Percentiles rank a stretch among this genome's conserved stretches.
Conservation (phyloP, 2,888 invertebrate species). For the Eilema caniola region DNA sequence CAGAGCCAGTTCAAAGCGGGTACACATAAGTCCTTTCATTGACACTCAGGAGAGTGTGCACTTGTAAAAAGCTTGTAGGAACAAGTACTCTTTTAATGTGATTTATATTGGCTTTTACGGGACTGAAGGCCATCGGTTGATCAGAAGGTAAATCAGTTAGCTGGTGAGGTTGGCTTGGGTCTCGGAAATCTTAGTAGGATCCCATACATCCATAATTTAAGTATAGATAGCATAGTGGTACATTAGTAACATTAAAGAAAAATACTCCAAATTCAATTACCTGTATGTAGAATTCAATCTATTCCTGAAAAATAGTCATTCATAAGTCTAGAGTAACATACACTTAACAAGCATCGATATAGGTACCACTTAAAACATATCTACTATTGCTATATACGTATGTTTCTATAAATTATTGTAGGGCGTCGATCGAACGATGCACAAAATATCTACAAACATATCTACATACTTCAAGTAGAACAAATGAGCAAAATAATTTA, state of each 20-base stretch:
- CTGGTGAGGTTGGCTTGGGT: too few species aligned
- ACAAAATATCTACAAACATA: conserved; percentile 8
- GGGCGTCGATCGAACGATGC: conserved; percentile 29
- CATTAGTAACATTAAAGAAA: not conserved
- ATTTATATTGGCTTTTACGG: too few species aligned
- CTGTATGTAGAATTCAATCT: not conserved
- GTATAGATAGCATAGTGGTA: too few species aligned
- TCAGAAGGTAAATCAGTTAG: too few species aligned
- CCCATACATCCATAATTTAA: too few species aligned
- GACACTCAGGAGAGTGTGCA: too few species aligned
- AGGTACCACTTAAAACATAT: conserved; percentile 24
- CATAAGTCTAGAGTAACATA: not conserved
- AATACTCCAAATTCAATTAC: not conserved
- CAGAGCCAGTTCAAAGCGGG: too few species aligned
- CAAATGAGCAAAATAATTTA: not conserved
- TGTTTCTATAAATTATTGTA: conserved; percentile 25
- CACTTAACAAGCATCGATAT: not conserved
- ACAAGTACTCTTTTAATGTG: too few species aligned
- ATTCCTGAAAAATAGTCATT: not conserved
- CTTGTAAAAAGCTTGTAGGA: too few species aligned
- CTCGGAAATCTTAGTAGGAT: too few species aligned
- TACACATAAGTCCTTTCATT: too few species aligned
- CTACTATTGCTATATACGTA: conserved; percentile 21
- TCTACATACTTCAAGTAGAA: not conserved
- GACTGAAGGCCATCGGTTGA: too few species aligned